Evolutionary conservation across 37 sponge, comb jelly and placozoan genomes (phyloP).

Genomic region (Beroe ovata): DNA sequence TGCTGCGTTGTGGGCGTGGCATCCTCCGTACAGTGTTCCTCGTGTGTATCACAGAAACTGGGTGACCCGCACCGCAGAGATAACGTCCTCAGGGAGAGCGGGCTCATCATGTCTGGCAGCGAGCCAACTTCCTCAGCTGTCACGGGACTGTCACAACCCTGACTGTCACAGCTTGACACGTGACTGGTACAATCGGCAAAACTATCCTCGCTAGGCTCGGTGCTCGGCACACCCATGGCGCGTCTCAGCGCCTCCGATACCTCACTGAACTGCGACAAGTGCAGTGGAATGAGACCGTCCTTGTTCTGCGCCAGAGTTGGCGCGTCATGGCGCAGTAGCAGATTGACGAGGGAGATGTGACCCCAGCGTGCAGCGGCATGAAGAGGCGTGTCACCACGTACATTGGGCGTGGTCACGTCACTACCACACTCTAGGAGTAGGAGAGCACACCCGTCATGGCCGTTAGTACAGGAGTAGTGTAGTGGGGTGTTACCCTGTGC

Average conservation of each 20-base stretch:
- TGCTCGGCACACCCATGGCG: neutral
- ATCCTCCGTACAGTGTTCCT: too few relatives aligned
- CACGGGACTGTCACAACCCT: neutral
- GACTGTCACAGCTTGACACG: constrained; percentile 13
- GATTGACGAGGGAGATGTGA: constrained; percentile 29
- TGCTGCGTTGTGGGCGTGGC: neutral
- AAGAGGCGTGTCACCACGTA: constrained; percentile 47
- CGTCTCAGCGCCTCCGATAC: constrained; percentile 56
- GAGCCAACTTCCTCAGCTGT: constrained; percentile 3
- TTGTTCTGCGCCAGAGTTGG: constrained; percentile 20
- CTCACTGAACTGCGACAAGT: constrained; percentile 56
- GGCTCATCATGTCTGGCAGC: constrained; percentile 11
- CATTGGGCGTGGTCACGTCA: neutral
- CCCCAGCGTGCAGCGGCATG: constrained; percentile 63
- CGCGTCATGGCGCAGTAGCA: constrained; percentile 24
- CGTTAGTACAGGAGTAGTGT: constrained; percentile 88
- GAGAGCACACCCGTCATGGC: constrained; percentile 82
- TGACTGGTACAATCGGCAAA: constrained; percentile 47
- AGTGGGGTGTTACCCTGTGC: constrained; percentile 85
- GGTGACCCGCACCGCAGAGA: neutral
- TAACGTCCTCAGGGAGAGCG: neutral
- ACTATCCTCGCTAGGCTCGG: constrained; percentile 3
- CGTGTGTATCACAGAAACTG: neutral
- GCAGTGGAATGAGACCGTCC: constrained; percentile 56
- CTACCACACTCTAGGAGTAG: constrained; percentile 69